phyloP scores from a whole-genome alignment of 2,113 vertebrate genomes.

The Montifringilla adamsi region DNA sequence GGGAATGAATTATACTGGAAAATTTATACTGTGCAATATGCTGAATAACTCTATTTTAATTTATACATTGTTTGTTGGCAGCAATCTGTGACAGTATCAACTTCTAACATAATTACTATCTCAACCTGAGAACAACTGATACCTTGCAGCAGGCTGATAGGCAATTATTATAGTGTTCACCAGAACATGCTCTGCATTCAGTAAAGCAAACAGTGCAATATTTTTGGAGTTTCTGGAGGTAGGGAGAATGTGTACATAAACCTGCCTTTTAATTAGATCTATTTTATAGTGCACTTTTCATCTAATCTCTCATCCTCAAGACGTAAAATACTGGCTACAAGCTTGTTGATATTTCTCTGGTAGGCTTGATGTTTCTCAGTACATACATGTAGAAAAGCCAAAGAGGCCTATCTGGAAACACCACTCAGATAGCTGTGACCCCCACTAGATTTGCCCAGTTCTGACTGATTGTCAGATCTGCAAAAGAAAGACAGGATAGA shows the following conservation, averaged over 20 bases:
- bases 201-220: background rate
- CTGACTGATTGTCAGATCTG: background rate
- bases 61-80: slow-evolving; percentile 1
- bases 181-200: background rate
- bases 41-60: background rate
- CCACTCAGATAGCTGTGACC: accelerated
- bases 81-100: background rate
- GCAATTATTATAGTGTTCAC: background rate
- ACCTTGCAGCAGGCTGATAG: background rate
- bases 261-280: background rate
- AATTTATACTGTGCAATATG: background rate
- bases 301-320: background rate
- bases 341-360: background rate
- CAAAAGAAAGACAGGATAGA: background rate
- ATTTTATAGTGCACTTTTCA: background rate
- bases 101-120: background rate
- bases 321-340: accelerated
- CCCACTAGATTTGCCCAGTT: background rate
- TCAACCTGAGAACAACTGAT: background rate
- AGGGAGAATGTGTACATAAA: background rate
- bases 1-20: background rate
- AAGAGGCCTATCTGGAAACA: background rate
- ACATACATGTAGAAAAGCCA: background rate
- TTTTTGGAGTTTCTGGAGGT: background rate
- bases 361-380: background rate